phyloP scores from a whole-genome alignment of 1,140 invertebrate genomes.

The Drosophila nasuta region DNA sequence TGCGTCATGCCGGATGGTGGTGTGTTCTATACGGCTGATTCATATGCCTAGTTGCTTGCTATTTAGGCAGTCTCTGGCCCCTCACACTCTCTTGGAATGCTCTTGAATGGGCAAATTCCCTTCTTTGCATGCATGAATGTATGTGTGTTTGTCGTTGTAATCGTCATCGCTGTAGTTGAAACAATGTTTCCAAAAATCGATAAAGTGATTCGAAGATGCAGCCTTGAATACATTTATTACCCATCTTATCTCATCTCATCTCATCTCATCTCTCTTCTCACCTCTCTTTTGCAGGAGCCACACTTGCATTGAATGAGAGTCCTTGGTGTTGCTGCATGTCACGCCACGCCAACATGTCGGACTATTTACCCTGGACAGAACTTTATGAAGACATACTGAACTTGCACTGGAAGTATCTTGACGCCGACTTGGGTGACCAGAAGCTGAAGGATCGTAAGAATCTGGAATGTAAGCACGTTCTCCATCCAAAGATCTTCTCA shows the following conservation, averaged over 20 bases:
- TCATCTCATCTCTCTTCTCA: constrained; percentile 1
- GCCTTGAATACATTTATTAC: constrained; percentile 36
- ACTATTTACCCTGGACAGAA: constrained; percentile 84
- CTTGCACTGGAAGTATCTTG: constrained; percentile 90
- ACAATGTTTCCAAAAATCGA: constrained; percentile 43
- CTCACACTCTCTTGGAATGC: constrained; percentile 14
- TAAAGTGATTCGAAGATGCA: constrained; percentile 31
- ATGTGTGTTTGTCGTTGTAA: constrained; percentile 9
- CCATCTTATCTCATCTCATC: neutral
- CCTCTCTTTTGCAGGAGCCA: constrained; percentile 47
- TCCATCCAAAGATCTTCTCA: neutral
- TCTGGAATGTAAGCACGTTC: constrained; percentile 88
- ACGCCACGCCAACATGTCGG: constrained; percentile 72
- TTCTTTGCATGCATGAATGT: neutral
- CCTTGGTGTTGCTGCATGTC: constrained; percentile 59
- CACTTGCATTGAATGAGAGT: constrained; percentile 74
- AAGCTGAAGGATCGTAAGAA: constrained; percentile 90
- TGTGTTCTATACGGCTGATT: constrained; percentile 23
- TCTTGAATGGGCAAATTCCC: constrained; percentile 20
- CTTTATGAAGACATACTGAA: constrained; percentile 89
- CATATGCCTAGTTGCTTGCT: constrained; percentile 36
- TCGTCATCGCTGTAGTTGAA: constrained; percentile 22
- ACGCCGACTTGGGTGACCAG: constrained; percentile 91
- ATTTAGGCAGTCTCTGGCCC: constrained; percentile 31
- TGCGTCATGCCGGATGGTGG: constrained; percentile 43